Percentiles rank a stretch among this genome's conserved stretches.
Conservation (phyloP, 2,797 vertebrate species). For the Scarus forsteni region DNA sequence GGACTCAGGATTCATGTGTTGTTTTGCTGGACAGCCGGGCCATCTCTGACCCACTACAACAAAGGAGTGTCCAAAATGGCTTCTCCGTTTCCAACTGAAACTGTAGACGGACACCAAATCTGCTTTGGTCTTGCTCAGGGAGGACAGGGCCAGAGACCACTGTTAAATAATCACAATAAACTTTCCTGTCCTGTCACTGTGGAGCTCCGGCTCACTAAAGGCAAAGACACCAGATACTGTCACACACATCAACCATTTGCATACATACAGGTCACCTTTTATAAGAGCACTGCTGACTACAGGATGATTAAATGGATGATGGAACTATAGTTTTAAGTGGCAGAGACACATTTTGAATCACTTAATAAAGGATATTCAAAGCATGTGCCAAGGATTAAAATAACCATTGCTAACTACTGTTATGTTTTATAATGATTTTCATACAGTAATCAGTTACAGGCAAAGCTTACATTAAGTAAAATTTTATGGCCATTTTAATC, state of each 20-base stretch:
- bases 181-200: conserved; percentile 62
- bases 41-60: conserved; percentile 59
- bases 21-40: conserved; percentile 22
- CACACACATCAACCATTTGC: conserved; percentile 39
- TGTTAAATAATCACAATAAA: conserved; percentile 73
- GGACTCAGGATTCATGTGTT: conserved; percentile 25
- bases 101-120: conserved; percentile 75
- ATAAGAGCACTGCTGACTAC: conserved; percentile 24
- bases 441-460: too few relatives aligned
- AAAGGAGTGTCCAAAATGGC: conserved; percentile 52
- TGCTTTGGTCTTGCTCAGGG: conserved; percentile 49
- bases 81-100: conserved; percentile 80
- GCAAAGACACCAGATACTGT: conserved; percentile 35
- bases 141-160: conserved; percentile 60
- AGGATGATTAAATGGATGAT: conserved; percentile 27
- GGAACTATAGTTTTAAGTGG: conserved; percentile 30
- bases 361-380: conserved; percentile 27
- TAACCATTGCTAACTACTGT: too few relatives aligned
- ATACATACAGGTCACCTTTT: conserved; percentile 36
- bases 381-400: background rate
- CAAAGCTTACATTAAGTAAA: too few relatives aligned
- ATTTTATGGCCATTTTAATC: too few relatives aligned
- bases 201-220: conserved; percentile 30
- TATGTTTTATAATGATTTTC: too few relatives aligned
- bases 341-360: conserved; percentile 10